phyloP scores from a whole-genome alignment of 2,797 vertebrate species.

The Gallinago solitaria region DNA sequence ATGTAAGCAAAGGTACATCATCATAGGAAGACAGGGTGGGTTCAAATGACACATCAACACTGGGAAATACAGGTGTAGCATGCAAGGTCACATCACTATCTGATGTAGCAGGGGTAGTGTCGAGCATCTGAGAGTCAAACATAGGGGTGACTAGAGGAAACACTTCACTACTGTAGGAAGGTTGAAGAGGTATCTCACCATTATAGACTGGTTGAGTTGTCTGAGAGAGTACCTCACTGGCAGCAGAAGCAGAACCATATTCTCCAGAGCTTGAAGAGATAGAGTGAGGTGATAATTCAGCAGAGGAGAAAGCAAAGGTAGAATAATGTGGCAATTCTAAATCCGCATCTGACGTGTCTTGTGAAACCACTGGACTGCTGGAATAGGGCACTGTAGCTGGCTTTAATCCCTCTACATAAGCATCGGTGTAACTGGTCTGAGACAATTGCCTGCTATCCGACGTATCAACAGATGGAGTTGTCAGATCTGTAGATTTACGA shows the following conservation, averaged over 20 bases:
- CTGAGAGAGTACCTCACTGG: constrained; percentile 80
- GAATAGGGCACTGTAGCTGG: constrained; percentile 56
- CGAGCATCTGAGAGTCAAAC: constrained; percentile 83
- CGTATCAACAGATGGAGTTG: not conserved
- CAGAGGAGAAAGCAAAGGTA: constrained; percentile 74
- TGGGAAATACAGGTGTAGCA: constrained; percentile 87
- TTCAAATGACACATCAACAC: constrained; percentile 82
- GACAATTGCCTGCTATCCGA: constrained; percentile 40
- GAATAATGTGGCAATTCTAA: constrained; percentile 70
- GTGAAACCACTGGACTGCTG: constrained; percentile 51
- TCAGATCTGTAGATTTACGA: not conserved
- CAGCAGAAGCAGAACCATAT: constrained; percentile 75
- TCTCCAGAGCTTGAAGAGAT: constrained; percentile 78
- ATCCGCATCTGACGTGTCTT: constrained; percentile 58
- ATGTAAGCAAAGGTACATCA: constrained; percentile 83
- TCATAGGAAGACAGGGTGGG: constrained; percentile 84
- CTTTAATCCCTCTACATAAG: not conserved
- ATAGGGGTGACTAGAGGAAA: constrained; percentile 83
- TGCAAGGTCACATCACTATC: constrained; percentile 87
- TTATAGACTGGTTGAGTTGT: constrained; percentile 87
- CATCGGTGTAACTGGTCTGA: constrained; percentile 58
- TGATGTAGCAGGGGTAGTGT: constrained; percentile 81
- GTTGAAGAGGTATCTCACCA: constrained; percentile 89
- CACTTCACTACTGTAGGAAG: constrained; percentile 84
- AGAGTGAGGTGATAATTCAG: constrained; percentile 77